These are phyloP conservation scores for Formica aserva DNA, from an alignment of 2,888 invertebrate species.

Conservation along the genomic window DNA sequence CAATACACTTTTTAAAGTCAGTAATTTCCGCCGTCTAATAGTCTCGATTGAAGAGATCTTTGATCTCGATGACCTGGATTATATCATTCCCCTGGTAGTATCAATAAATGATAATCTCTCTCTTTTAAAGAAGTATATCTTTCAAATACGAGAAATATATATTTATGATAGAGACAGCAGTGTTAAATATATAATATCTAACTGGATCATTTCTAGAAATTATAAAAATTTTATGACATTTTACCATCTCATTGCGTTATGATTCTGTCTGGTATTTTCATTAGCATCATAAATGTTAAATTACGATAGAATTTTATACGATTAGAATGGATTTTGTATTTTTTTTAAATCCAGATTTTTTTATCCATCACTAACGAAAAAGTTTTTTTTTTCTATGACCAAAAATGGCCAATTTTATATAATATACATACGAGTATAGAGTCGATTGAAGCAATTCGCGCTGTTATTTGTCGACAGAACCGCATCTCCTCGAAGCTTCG, in stretches of 20 bases:
- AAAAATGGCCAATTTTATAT: neutral
- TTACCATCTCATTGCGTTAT: neutral
- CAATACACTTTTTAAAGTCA: conserved; percentile 67
- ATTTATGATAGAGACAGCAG: neutral
- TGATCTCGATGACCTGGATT: conserved; percentile 27
- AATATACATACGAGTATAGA: neutral
- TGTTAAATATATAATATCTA: neutral
- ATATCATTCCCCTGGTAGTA: neutral
- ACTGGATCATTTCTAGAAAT: neutral
- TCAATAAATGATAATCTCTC: neutral
- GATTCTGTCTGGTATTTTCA: neutral
- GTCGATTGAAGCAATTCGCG: neutral
- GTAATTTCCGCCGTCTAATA: conserved; percentile 58
- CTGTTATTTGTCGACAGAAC: neutral
- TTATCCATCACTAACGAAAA: neutral
- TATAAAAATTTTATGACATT: neutral
- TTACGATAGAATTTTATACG: neutral
- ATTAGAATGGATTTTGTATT: neutral
- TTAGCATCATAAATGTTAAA: neutral
- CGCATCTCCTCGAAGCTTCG: neutral
- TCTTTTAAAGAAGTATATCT: neutral
- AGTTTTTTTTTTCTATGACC: neutral
- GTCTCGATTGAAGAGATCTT: conserved; percentile 28
- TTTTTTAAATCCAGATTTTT: neutral
- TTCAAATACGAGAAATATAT: neutral